These are phyloP conservation scores for Pimephales promelas DNA, from an alignment of 2,113 vertebrate genomes.

Conservation along the genomic window DNA sequence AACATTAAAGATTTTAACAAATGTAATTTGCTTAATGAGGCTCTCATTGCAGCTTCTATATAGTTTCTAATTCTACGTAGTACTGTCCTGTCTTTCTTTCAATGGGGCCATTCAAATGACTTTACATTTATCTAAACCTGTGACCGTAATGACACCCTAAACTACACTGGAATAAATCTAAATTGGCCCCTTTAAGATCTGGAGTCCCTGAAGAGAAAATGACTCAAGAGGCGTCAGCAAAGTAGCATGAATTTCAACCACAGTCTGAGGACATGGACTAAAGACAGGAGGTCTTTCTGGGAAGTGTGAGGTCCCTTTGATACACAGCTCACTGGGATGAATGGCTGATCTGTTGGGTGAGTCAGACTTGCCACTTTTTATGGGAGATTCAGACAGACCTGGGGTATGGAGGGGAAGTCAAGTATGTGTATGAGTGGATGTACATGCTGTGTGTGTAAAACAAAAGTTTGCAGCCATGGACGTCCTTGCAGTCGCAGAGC, in stretches of 20 bases:
- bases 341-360: conserved; percentile 33
- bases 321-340: conserved; percentile 24
- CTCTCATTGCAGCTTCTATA: not conserved
- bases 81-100: not conserved
- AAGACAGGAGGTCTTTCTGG: conserved; percentile 18
- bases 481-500: conserved; percentile 10
- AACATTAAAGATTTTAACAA: not conserved
- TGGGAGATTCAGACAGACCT: not conserved
- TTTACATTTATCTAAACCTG: conserved; percentile 8
- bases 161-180: not conserved
- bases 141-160: conserved; percentile 23
- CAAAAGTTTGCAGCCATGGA: conserved; percentile 11
- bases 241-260: conserved; percentile 9
- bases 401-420: not conserved
- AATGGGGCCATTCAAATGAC: not conserved
- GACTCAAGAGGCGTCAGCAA: not conserved
- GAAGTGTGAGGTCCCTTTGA: conserved; percentile 36
- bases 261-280: not conserved
- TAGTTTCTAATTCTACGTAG: not conserved
- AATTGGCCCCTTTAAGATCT: not conserved
- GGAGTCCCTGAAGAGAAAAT: not conserved
- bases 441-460: not conserved
- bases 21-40: not conserved
- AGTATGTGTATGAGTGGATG: not conserved
- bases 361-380: conserved; percentile 33